Evolutionary conservation across 2,888 invertebrate genomes (phyloP), one percentile per base, ranked within the genome.

Genomic region (Tachina lurida): DNA sequence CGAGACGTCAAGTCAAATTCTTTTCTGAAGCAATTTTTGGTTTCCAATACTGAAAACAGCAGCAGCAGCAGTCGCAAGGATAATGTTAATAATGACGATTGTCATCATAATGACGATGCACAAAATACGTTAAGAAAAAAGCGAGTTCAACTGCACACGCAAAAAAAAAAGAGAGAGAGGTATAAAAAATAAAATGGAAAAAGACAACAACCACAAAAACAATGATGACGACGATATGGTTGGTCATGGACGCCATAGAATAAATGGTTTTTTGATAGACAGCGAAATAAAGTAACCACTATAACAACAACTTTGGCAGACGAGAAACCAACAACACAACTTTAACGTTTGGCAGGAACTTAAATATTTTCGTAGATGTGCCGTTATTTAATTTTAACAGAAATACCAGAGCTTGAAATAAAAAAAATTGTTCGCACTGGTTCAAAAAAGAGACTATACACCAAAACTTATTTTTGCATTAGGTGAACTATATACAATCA

Each of bases 181-280:
- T 79, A 41, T 67, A 74, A 15, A 22, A n/a, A 49, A 65, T n/a
- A 17, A n/a, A 47, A 22, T 9, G 17, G 52, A 49, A 10, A 17
- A n/a, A 47, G n/a, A 22, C 3, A 39, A 49, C 52, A 31, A 71
- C 41, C 70, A 79, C 87, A 84, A 78, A 87, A 84, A 87, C 89
- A 56, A 82, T 73, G 54, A 74, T 73, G 76, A 86, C 76, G 77
- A 81, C 75, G 84, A 78, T 68, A 75, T 84, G 70, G 77, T 91
- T 90, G 91, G 90, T 90, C 90, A 90, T 90, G 91, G 90, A 90
- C 90, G 90, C 90, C 91, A 84, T 84, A 73, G 78, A 83, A 84
- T 81, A 89, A 90, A 89, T 90, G 90, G 88, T 88, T 90, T 89
- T 90, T 83, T 84, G 90, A 87, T 83, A 76, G 83, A 85, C 81